Evolutionary conservation across 2,888 invertebrate species (phyloP).

Genomic region (Hecatera dysodea): DNA sequence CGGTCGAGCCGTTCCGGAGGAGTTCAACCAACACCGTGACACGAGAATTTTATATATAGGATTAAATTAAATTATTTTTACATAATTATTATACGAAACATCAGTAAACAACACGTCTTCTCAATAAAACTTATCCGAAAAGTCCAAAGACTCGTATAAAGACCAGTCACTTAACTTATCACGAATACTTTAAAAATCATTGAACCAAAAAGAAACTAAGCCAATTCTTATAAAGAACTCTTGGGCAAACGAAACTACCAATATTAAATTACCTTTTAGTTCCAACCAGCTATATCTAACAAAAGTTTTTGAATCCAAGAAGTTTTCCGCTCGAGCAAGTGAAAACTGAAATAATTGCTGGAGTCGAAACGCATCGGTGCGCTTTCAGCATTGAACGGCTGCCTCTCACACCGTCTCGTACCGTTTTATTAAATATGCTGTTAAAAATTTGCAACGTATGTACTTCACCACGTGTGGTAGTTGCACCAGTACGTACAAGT

Average conservation of each 20-base stretch:
- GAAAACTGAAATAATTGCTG: constrained; percentile 82
- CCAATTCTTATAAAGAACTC: constrained; percentile 13
- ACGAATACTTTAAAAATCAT: constrained; percentile 3
- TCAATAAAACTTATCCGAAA: not conserved
- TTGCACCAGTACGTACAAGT: too few relatives aligned
- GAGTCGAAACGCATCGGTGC: constrained; percentile 77
- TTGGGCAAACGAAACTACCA: constrained; percentile 29
- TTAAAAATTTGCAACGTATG: too few relatives aligned
- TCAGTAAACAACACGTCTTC: not conserved
- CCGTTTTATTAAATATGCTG: not conserved
- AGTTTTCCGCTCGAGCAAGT: constrained; percentile 77
- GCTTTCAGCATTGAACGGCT: constrained; percentile 64
- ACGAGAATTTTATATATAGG: too few relatives aligned
- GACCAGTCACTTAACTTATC: not conserved
- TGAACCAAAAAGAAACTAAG: not conserved
- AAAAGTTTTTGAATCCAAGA: constrained; percentile 72
- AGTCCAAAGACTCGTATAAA: not conserved
- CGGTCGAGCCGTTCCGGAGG: too few relatives aligned
- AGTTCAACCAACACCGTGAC: too few relatives aligned
- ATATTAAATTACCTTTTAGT: constrained; percentile 59
- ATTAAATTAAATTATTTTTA: too few relatives aligned
- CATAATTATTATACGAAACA: too few relatives aligned
- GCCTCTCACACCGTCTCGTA: constrained; percentile 65
- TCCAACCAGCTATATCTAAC: constrained; percentile 60
- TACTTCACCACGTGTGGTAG: too few relatives aligned